phyloP scores from a whole-genome alignment of 2,888 invertebrate species.

The Erebia palarica region DNA sequence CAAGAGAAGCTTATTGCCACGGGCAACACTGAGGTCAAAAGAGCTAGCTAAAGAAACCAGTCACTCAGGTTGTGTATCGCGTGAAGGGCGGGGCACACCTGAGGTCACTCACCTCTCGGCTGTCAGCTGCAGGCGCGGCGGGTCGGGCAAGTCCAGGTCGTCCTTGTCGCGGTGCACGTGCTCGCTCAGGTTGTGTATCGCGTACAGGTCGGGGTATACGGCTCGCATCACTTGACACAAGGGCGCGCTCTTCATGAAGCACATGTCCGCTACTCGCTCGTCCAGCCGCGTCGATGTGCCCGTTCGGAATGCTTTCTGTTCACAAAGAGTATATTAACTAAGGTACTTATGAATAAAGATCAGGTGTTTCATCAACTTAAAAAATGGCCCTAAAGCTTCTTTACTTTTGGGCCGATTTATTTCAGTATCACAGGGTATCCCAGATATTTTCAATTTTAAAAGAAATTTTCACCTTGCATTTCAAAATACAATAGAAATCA shows the following conservation, averaged over 20 bases:
- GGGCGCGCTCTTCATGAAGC: constrained; percentile 95
- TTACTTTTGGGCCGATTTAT: no score
- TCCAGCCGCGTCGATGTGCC: constrained; percentile 95
- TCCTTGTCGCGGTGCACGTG: constrained; percentile 60
- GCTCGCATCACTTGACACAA: constrained; percentile 89
- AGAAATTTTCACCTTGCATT: no score
- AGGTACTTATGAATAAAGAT: no score
- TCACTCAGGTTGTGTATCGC: constrained; percentile 84
- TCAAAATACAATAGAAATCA: no score
- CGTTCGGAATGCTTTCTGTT: constrained; percentile 92
- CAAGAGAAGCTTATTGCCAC: no score
- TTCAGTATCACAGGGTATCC: no score
- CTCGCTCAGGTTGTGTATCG: constrained; percentile 86
- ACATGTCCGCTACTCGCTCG: constrained; percentile 96
- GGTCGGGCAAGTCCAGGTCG: constrained; percentile 79
- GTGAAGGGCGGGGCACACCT: background rate
- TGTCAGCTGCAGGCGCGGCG: constrained; percentile 92
- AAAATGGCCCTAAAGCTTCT: no score
- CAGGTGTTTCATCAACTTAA: no score
- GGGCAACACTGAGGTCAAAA: no score
- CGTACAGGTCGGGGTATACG: constrained; percentile 96
- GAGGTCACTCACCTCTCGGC: constrained; percentile 83
- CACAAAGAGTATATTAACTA: no score
- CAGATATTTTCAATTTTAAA: no score
- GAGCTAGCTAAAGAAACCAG: no score